Evolutionary conservation across 2,113 vertebrate genomes (phyloP).

Genomic region (Shinisaurus crocodilurus): DNA sequence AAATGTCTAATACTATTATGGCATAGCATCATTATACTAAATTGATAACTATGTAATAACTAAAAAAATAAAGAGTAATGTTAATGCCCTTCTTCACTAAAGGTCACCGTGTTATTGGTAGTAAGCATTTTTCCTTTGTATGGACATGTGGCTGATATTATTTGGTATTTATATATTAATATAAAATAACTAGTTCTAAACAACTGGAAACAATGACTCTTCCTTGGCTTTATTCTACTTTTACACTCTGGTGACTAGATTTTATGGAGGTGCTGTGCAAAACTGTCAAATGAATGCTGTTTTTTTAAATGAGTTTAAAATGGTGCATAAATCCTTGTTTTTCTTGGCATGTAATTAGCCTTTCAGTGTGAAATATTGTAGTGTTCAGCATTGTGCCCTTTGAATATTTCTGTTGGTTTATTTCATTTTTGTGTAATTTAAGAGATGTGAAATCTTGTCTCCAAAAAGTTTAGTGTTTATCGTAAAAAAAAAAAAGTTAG

Average conservation of each 20-base stretch:
- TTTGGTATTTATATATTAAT: background rate
- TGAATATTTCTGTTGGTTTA: background rate
- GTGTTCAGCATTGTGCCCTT: background rate
- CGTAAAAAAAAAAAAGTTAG: background rate
- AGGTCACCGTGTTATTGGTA: slow-evolving; percentile 52
- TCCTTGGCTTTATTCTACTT: slow-evolving; percentile 45
- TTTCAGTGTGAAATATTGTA: background rate
- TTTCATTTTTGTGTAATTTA: background rate
- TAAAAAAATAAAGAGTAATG: slow-evolving; percentile 35
- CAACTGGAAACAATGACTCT: background rate
- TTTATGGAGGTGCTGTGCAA: slow-evolving; percentile 26
- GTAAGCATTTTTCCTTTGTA: slow-evolving; percentile 4
- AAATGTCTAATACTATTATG: slow-evolving; percentile 6
- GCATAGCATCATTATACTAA: slow-evolving; percentile 27
- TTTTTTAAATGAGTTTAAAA: background rate
- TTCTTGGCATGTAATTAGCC: background rate
- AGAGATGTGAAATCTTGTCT: background rate
- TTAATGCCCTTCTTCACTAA: slow-evolving; percentile 37
- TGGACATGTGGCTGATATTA: background rate
- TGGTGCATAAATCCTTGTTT: background rate
- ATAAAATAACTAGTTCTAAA: background rate
- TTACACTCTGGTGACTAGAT: slow-evolving; percentile 51
- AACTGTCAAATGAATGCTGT: background rate
- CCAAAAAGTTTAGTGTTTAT: background rate
- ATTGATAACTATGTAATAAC: slow-evolving; percentile 56